Evolutionary conservation across 2,797 vertebrate genomes (phyloP).

Genomic region (Argyrosomus regius): DNA sequence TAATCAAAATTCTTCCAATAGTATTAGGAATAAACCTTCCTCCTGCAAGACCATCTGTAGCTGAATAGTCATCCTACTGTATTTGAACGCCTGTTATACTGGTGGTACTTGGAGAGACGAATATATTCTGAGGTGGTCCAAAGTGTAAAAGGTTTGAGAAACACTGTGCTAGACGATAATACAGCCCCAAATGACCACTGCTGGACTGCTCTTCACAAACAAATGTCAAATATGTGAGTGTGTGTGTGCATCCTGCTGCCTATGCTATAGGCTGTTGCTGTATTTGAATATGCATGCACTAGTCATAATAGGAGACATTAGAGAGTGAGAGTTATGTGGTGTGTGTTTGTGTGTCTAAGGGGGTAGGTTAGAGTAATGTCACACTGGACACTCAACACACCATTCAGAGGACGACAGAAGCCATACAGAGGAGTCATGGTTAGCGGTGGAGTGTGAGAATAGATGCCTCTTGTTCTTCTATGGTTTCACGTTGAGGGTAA

Average conservation of each 20-base stretch:
- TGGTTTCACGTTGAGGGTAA: conserved; percentile 59
- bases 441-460: conserved; percentile 38
- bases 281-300: conserved; percentile 5
- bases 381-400: conserved; percentile 36
- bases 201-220: conserved; percentile 8
- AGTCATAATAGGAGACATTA: neutral
- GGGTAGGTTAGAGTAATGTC: neutral
- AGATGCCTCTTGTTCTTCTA: conserved; percentile 29
- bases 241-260: conserved; percentile 9
- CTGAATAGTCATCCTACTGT: too few species aligned
- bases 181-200: neutral
- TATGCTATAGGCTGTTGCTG: neutral
- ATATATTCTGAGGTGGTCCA: too few species aligned
- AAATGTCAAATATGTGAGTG: conserved; percentile 22
- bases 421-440: conserved; percentile 43
- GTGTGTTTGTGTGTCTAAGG: conserved; percentile 5
- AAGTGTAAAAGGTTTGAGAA: too few species aligned
- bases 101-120: too few species aligned
- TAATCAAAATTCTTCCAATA: too few species aligned
- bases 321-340: conserved; percentile 15
- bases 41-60: too few species aligned
- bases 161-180: neutral
- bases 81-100: too few species aligned
- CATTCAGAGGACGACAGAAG: conserved; percentile 50
- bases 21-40: too few species aligned